Conservation (phyloP, 2,888 invertebrate genomes). For the Cantharis rustica region DNA sequence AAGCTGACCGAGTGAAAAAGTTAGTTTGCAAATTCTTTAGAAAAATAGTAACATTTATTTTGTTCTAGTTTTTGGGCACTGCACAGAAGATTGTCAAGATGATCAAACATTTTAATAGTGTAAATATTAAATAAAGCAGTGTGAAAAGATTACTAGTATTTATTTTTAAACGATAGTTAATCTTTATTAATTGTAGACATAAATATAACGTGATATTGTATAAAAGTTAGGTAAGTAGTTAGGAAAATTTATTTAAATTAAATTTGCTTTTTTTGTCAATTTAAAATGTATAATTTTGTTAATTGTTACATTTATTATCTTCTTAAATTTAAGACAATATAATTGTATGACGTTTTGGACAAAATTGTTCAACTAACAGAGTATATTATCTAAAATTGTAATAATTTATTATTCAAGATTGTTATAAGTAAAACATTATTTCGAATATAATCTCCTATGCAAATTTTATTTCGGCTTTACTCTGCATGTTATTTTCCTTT, state of each 20-base stretch:
- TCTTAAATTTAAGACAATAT: background rate
- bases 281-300: constrained; percentile 27
- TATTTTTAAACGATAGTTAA: constrained; percentile 13
- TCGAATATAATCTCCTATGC: background rate
- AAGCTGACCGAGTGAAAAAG: too few relatives aligned
- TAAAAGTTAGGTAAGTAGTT: constrained; percentile 28
- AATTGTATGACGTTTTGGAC: background rate
- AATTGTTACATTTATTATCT: constrained; percentile 11
- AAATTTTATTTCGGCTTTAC: background rate
- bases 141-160: constrained; percentile 17
- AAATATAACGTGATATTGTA: constrained; percentile 28
- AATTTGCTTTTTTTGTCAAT: constrained; percentile 10
- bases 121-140: constrained; percentile 17
- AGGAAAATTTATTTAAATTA: constrained; percentile 5
- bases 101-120: constrained; percentile 74
- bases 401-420: constrained; percentile 6
- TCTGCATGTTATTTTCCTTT: background rate
- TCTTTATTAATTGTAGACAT: constrained; percentile 11
- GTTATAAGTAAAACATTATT: constrained; percentile 1
- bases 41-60: constrained; percentile 43
- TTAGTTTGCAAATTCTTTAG: background rate
- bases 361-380: background rate
- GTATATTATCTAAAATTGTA: background rate
- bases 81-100: constrained; percentile 84
- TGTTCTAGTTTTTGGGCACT: constrained; percentile 84